Evolutionary conservation across 2,888 invertebrate species (phyloP).

Genomic region (Pheosia gnoma): DNA sequence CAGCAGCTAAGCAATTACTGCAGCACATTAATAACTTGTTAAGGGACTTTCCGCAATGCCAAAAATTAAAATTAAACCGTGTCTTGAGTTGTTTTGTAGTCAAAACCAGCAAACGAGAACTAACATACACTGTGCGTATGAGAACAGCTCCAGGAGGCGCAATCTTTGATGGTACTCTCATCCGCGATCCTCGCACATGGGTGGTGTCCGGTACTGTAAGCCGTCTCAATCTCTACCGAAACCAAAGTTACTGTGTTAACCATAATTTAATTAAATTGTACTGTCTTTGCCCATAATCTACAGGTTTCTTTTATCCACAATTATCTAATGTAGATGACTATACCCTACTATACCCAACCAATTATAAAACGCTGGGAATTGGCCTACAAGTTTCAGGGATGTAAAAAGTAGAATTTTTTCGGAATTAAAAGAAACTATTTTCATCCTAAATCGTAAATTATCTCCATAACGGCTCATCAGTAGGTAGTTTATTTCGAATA

Average conservation of each 20-base stretch:
- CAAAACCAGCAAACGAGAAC: conserved; percentile 68
- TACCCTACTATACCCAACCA: no score
- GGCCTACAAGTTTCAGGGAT: no score
- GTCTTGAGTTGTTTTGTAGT: conserved; percentile 70
- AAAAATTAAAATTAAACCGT: conserved; percentile 78
- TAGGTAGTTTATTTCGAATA: no score
- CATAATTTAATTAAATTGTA: conserved; percentile 88
- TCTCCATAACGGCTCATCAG: no score
- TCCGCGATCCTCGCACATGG: conserved; percentile 50
- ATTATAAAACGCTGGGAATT: no score
- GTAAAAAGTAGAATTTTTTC: no score
- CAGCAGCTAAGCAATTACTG: conserved; percentile 85
- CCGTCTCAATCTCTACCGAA: conserved; percentile 88
- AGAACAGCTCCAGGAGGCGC: conserved; percentile 86
- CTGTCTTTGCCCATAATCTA: conserved; percentile 84
- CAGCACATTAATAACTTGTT: conserved; percentile 86
- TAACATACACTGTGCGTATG: conserved; percentile 85
- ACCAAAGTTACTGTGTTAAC: conserved; percentile 88
- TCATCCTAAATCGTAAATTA: no score
- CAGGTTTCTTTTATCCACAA: no score
- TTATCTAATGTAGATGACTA: no score
- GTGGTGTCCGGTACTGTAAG: conserved; percentile 87
- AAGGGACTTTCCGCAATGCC: conserved; percentile 85
- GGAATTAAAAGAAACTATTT: no score
- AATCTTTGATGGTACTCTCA: conserved; percentile 90